A percentile compares a stretch with the other conserved stretches of the same genome.
Conservation (phyloP, 2,797 vertebrate species). For the Lepidocolaptes lacrymiger region DNA sequence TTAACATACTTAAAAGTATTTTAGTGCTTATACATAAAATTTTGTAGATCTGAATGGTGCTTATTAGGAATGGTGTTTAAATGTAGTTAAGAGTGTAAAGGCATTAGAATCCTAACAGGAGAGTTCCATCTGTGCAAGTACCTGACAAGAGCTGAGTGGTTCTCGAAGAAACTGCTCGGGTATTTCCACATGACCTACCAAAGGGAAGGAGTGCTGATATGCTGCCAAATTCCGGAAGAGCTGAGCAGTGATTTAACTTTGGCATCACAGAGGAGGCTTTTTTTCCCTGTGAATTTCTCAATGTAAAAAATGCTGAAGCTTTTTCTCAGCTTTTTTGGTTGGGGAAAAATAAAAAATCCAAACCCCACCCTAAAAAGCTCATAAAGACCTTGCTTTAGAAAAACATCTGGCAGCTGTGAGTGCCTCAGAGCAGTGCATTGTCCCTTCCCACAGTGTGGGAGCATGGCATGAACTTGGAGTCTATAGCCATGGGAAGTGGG, state of each 20-base stretch:
- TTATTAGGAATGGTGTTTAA: background rate
- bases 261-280: conserved; percentile 42
- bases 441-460: background rate
- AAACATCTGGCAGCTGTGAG: conserved; percentile 52
- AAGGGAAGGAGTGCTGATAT: conserved; percentile 38
- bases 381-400: conserved; percentile 50
- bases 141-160: conserved; percentile 47
- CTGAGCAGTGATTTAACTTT: conserved; percentile 65
- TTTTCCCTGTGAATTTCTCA: background rate
- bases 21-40: background rate
- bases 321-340: background rate
- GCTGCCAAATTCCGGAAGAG: conserved; percentile 67
- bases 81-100: background rate
- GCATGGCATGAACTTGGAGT: background rate
- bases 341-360: background rate
- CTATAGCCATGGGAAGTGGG: background rate
- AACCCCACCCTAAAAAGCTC: conserved; percentile 4
- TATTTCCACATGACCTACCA: conserved; percentile 56
- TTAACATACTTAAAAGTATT: background rate
- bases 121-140: conserved; percentile 12
- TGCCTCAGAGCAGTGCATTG: background rate
- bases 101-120: background rate
- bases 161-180: conserved; percentile 53
- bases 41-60: background rate
- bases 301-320: background rate